A percentile compares a stretch with the other conserved stretches of the same genome.
Conservation (phyloP, 2,888 invertebrate species). For the Drosophila monieri region DNA sequence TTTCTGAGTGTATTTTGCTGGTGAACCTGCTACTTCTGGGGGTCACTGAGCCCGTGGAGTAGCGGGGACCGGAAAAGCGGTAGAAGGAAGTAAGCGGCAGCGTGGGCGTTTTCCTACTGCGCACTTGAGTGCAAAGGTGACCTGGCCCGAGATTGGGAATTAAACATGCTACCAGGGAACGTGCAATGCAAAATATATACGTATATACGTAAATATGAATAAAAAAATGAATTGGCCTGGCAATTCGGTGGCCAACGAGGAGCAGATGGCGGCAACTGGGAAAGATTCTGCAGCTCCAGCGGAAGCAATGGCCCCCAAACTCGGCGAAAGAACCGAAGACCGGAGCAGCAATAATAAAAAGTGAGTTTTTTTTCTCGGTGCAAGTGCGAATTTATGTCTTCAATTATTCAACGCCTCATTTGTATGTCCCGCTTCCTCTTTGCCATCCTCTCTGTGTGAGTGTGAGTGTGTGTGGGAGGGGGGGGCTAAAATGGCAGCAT, state of each 20-base stretch:
- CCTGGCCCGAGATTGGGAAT: constrained; percentile 75
- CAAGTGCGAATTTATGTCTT: constrained; percentile 79
- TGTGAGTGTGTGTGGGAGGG: constrained; percentile 43
- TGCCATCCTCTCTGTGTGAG: neutral
- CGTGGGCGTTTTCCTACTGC: constrained; percentile 50
- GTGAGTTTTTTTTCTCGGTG: constrained; percentile 52
- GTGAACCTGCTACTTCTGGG: constrained; percentile 27
- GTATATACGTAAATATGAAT: constrained; percentile 25
- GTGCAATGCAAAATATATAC: constrained; percentile 48
- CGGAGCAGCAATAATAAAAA: constrained; percentile 53
- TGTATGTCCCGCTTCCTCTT: constrained; percentile 55
- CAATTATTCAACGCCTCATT: constrained; percentile 81
- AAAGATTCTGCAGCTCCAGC: constrained; percentile 47
- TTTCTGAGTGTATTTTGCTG: constrained; percentile 6
- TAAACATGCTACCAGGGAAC: constrained; percentile 70
- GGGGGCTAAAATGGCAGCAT: constrained; percentile 75
- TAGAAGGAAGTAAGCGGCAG: constrained; percentile 3
- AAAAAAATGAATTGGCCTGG: constrained; percentile 53
- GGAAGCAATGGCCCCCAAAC: constrained; percentile 56
- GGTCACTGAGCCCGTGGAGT: constrained; percentile 54
- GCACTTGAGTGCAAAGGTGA: constrained; percentile 78
- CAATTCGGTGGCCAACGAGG: constrained; percentile 16
- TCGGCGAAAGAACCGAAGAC: constrained; percentile 27
- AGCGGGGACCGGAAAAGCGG: constrained; percentile 4
- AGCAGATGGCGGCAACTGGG: constrained; percentile 16